These are phyloP conservation scores for Chlamydotis undulata DNA, from an alignment of 2,113 vertebrate genomes.

Conservation along the genomic window DNA sequence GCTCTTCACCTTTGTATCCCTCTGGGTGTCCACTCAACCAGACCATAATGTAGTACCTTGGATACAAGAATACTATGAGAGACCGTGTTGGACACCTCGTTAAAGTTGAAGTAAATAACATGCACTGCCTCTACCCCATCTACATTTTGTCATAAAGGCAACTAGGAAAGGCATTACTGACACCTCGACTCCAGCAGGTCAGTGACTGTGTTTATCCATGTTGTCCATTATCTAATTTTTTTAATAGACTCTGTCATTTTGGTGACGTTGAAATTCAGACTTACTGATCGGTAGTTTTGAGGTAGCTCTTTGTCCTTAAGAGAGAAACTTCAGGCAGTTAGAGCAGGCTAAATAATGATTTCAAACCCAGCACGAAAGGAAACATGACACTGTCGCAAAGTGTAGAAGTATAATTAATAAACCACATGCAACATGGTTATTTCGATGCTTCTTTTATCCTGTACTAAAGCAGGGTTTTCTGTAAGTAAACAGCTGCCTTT, in stretches of 20 bases:
- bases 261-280: background rate
- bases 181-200: background rate
- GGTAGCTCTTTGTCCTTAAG: background rate
- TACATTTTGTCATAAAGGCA: background rate
- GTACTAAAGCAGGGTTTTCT: background rate
- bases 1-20: background rate
- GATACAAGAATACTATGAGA: background rate
- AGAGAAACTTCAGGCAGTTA: background rate
- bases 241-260: background rate
- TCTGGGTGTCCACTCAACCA: background rate
- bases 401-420: background rate
- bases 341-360: background rate
- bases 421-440: background rate
- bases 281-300: background rate
- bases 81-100: background rate
- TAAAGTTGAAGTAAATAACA: background rate
- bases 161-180: background rate
- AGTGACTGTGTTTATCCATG: background rate
- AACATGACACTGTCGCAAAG: background rate
- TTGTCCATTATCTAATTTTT: background rate
- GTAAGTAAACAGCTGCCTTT: background rate
- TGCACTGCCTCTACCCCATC: background rate
- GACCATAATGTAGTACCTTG: background rate
- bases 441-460: conserved; percentile 13
- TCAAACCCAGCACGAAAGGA: background rate